Conservation (phyloP, 2,888 invertebrate genomes). For the Physocephala rufipes region DNA sequence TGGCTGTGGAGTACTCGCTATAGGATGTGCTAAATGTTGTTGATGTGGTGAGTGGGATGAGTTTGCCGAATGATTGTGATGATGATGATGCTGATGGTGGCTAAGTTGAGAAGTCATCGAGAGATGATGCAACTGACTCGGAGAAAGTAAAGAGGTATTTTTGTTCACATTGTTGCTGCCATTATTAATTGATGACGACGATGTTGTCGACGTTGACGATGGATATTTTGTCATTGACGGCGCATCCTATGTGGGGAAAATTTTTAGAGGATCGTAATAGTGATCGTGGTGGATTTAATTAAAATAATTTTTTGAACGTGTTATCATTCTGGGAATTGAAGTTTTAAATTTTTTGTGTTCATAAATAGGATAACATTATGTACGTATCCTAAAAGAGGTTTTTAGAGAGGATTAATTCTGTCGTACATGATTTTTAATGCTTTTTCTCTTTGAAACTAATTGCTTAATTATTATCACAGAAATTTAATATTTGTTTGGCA, state of each 20-base stretch:
- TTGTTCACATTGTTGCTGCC: constrained; percentile 49
- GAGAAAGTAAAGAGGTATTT: constrained; percentile 56
- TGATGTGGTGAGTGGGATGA: constrained; percentile 49
- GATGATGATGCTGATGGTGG: too few relatives aligned
- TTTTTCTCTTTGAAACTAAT: too few relatives aligned
- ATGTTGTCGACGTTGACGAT: constrained; percentile 28
- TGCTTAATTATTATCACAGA: too few relatives aligned
- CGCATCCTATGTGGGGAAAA: constrained; percentile 56
- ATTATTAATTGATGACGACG: not conserved
- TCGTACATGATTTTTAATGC: too few relatives aligned
- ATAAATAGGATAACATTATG: too few relatives aligned
- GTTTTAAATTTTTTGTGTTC: too few relatives aligned
- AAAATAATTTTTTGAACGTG: too few relatives aligned
- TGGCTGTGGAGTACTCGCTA: constrained; percentile 57
- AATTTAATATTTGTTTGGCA: too few relatives aligned
- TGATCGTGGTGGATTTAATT: not conserved
- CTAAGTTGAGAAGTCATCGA: constrained; percentile 53
- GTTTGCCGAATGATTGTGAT: constrained; percentile 15
- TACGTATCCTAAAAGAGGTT: too few relatives aligned
- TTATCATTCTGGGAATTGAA: too few relatives aligned
- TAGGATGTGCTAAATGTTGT: constrained; percentile 51
- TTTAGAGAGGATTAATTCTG: too few relatives aligned
- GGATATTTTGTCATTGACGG: constrained; percentile 42
- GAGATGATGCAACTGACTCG: constrained; percentile 58
- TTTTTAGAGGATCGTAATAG: not conserved